Evolutionary conservation across 2,888 invertebrate species (phyloP).

Genomic region (Dasypogon diadema): DNA sequence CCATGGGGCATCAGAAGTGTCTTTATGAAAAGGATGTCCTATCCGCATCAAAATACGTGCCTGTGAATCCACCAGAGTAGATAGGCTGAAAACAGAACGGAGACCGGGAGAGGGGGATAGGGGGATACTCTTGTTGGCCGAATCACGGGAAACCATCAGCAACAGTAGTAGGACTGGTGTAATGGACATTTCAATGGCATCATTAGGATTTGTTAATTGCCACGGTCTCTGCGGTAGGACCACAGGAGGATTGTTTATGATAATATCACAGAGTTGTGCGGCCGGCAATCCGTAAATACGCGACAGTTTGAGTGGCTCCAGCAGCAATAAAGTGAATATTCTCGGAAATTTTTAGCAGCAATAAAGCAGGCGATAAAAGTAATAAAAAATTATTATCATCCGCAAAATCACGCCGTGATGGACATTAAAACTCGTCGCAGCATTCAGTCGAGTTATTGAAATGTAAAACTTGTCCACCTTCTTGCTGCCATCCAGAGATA

Average conservation of each 20-base stretch:
- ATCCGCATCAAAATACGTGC: conserved; percentile 34
- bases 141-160: conserved; percentile 2
- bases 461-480: conserved; percentile 18
- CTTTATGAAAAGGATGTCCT: conserved; percentile 34
- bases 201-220: conserved; percentile 49
- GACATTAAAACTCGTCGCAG: background rate
- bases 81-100: too few species aligned
- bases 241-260: conserved; percentile 10
- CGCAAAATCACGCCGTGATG: background rate
- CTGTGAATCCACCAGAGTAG: background rate
- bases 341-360: conserved; percentile 1
- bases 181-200: conserved; percentile 49
- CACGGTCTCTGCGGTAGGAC: background rate
- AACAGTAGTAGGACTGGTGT: conserved; percentile 12
- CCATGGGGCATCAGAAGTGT: background rate
- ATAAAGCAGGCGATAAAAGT: background rate
- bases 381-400: conserved; percentile 13
- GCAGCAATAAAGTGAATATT: background rate
- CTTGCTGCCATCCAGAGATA: conserved; percentile 2
- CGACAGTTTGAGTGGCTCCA: background rate
- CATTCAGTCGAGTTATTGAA: background rate
- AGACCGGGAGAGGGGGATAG: background rate
- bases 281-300: background rate
- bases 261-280: background rate
- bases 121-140: background rate